Percentiles rank a stretch among this genome's conserved stretches.
phyloP scores from a whole-genome alignment of 2,113 vertebrate species.

The Pelecanoides urinatrix region DNA sequence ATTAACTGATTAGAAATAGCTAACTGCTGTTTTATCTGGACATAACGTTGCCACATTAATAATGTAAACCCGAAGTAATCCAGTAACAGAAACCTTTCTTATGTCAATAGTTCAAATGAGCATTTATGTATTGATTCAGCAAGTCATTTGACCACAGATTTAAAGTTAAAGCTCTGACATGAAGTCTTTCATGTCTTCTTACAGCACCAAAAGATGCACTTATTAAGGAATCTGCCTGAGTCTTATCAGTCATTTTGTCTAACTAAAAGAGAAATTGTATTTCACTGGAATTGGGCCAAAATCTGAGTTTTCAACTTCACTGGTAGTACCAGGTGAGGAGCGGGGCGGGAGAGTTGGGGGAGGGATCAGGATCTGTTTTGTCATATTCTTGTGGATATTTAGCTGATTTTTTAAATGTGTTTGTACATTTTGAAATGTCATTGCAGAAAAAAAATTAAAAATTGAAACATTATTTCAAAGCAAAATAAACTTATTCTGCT shows the following conservation, averaged over 20 bases:
- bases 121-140: background rate
- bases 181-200: background rate
- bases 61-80: background rate
- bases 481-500: background rate
- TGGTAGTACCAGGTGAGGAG: background rate
- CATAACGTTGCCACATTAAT: background rate
- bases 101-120: background rate
- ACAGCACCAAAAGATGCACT: background rate
- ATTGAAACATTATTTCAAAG: background rate
- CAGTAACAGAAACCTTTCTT: background rate
- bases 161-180: background rate
- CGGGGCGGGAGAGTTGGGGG: rapidly evolving
- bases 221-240: background rate
- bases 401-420: background rate
- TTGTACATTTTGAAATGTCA: background rate
- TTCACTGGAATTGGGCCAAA: background rate
- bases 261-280: background rate
- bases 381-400: background rate
- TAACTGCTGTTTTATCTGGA: background rate
- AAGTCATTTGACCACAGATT: background rate
- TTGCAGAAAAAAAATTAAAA: background rate
- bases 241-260: background rate
- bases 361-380: background rate
- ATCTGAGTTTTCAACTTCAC: background rate
- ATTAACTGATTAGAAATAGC: background rate